Evolutionary conservation across 2,797 vertebrate genomes (phyloP), one percentile per base, ranked within the genome.

Genomic region (Hyperoplus immaculatus): DNA sequence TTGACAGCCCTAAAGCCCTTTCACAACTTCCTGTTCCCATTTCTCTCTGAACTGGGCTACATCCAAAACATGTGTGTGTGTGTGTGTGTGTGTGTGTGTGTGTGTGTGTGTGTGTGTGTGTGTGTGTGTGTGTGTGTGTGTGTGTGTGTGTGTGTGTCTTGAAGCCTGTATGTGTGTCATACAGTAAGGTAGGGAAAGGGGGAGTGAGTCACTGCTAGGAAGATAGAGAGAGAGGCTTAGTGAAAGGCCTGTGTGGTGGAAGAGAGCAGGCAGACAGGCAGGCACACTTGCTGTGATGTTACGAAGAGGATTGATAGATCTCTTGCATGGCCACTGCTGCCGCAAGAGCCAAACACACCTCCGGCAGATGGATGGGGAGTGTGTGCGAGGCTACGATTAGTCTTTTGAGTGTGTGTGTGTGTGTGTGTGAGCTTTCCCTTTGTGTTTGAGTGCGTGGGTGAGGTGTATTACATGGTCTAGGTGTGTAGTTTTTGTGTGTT

Each of bases 361-460:
- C 82, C 8, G 89, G 91, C 90, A 93, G 92, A 92, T 87, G 89
- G 91, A 89, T 90, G 82, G 69, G 66, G 86, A 81, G 86, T 77
- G 89, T 29, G 77, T 87, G 84, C 43, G 57, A 83, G 64, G 79
- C 72, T 82, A 78, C 64, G 81, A 88, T 88, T 87, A 84, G 83
- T 88, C 87, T 80, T 84, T 29, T 74, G 61, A 50, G 74, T 73
- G 65, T 65, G 73, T 29, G 29, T 29, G 29, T 29, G 29, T 63
- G 68, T 63, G 63, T 74, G 61, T 54, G 74, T 73, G 65, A 63
- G 73, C 53, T 64, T 83, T 83, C 56, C 78, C 75, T 87, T 85
- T 89, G 83, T 88, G 87, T 88, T 83, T 13, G 78, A 84, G 80
- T 90, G 91, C 18, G 89, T 91, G 89, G 90, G 92, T 90, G 91